Percentiles rank a stretch among this genome's conserved stretches.
phyloP scores from a whole-genome alignment of 2,113 vertebrate species.

The Heliornis fulica region DNA sequence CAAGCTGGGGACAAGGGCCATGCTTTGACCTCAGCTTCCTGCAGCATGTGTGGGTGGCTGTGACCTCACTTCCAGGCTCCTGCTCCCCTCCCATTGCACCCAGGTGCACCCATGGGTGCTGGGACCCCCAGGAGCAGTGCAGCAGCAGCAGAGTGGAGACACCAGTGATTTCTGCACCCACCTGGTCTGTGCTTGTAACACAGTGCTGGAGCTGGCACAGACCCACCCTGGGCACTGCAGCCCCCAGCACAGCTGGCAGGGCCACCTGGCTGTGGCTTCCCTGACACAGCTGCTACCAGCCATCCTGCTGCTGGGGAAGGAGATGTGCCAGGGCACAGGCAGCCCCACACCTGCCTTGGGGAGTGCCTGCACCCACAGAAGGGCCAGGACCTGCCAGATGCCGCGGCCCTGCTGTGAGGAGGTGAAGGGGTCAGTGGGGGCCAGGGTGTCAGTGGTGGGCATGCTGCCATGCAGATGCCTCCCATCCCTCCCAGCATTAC shows the following conservation, averaged over 20 bases:
- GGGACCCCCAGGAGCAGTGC: background rate
- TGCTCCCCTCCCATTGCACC: background rate
- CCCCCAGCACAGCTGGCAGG: background rate
- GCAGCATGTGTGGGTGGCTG: rapidly evolving
- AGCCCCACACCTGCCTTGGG: background rate
- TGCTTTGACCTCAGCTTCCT: background rate
- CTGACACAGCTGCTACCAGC: background rate
- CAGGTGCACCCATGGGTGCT: rapidly evolving
- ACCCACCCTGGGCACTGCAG: background rate
- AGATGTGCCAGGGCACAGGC: too few species aligned
- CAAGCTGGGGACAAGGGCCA: background rate
- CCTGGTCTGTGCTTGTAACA: background rate
- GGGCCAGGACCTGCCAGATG: background rate
- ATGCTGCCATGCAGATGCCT: rapidly evolving
- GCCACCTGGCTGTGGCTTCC: background rate
- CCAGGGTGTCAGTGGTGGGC: background rate
- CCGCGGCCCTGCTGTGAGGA: background rate
- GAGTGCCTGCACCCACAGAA: background rate
- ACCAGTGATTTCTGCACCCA: background rate
- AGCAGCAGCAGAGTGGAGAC: background rate
- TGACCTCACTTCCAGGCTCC: background rate
- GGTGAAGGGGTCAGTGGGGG: background rate
- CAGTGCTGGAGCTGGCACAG: rapidly evolving
- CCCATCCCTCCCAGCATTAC: background rate
- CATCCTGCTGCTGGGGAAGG: background rate